These are phyloP conservation scores for Pycnonotus jocosus DNA, from an alignment of 2,113 vertebrate genomes.

Conservation along the genomic window DNA sequence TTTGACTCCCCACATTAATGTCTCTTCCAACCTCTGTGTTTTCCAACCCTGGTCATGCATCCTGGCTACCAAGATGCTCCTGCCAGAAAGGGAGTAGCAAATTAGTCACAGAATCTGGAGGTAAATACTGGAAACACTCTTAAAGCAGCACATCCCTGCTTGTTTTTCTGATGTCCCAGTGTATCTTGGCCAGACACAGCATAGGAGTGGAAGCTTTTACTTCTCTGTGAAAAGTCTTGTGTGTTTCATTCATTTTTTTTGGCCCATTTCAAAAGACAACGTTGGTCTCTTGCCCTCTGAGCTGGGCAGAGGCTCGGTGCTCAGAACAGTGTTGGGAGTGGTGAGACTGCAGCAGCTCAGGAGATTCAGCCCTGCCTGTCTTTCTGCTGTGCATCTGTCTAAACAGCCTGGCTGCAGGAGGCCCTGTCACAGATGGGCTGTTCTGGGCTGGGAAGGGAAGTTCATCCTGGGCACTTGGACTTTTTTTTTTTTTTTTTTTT, in stretches of 20 bases:
- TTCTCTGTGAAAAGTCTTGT: background rate
- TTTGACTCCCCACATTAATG: background rate
- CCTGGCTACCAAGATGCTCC: background rate
- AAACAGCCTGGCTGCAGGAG: background rate
- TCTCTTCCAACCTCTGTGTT: slow-evolving; percentile 17
- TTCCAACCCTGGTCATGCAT: slow-evolving; percentile 18
- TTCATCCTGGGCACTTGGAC: background rate
- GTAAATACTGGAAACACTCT: slow-evolving; percentile 15
- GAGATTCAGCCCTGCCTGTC: background rate
- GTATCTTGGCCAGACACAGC: background rate
- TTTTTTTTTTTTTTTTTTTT: background rate
- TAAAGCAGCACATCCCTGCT: background rate
- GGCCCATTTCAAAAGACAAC: background rate
- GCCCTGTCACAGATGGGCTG: background rate
- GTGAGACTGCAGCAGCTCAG: background rate
- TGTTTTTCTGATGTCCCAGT: slow-evolving; percentile 10
- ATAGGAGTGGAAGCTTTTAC: slow-evolving; percentile 23
- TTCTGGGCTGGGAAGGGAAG: background rate
- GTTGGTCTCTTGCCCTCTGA: background rate
- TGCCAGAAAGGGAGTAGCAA: slow-evolving; percentile 14
- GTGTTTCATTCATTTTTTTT: background rate
- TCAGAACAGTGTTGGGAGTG: background rate
- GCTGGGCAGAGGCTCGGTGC: background rate
- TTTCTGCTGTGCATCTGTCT: background rate
- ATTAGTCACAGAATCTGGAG: slow-evolving; percentile 30